Percentiles rank a stretch among this genome's conserved stretches.
Conservation (phyloP, 2,113 vertebrate genomes). For the Vicugna pacos region DNA sequence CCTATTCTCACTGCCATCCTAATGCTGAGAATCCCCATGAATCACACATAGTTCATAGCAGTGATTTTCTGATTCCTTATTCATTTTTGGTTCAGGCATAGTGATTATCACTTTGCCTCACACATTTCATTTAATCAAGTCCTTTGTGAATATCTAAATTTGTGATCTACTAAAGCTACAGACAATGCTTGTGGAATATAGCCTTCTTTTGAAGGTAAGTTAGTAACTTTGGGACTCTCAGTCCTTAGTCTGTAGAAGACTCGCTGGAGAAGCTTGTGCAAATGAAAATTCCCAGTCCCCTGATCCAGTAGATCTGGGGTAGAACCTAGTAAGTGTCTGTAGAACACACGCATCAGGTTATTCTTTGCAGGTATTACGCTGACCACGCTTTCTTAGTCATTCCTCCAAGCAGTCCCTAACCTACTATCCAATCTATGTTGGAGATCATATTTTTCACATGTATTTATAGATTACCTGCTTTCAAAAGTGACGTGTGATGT, state of each 20-base stretch:
- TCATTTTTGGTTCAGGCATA: background rate
- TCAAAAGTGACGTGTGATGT: background rate
- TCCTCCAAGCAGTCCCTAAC: background rate
- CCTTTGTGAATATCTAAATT: background rate
- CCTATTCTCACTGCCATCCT: background rate
- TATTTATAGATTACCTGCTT: background rate
- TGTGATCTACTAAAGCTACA: background rate
- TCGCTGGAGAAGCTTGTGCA: background rate
- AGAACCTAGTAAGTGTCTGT: background rate
- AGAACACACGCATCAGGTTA: background rate
- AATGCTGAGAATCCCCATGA: background rate
- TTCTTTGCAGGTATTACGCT: background rate
- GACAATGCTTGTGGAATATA: background rate
- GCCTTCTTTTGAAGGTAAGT: background rate
- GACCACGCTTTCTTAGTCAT: background rate
- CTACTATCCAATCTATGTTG: background rate
- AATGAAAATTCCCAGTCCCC: background rate
- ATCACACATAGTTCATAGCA: background rate
- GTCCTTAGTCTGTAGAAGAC: background rate
- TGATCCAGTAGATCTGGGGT: background rate
- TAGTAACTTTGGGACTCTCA: background rate
- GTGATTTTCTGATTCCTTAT: background rate
- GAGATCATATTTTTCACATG: background rate
- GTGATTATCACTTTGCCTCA: background rate
- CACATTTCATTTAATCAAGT: background rate